A percentile compares a stretch with the other conserved stretches of the same genome.
These are phyloP conservation scores for Drosophila robusta DNA, from an alignment of 2,888 invertebrate species.

Conservation along the genomic window DNA sequence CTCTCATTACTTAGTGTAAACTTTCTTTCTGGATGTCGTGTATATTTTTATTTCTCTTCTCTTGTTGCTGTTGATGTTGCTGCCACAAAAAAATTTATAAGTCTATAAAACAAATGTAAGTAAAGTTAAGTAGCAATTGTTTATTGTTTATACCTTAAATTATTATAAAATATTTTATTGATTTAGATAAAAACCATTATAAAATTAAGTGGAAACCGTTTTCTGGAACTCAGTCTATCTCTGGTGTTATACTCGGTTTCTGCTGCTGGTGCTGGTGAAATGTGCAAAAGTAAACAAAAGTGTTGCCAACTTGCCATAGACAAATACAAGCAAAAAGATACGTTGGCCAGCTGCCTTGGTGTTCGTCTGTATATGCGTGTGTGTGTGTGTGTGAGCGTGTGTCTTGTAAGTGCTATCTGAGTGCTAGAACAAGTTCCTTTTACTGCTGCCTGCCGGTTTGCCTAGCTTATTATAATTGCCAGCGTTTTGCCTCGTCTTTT, in stretches of 20 bases:
- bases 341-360: conserved; percentile 37
- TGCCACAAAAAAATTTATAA: too few species aligned
- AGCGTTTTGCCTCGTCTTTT: conserved; percentile 54
- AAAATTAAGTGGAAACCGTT: background rate
- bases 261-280: conserved; percentile 54
- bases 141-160: too few species aligned
- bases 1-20: too few species aligned
- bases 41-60: too few species aligned
- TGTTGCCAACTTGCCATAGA: conserved; percentile 74
- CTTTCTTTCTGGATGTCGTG: too few species aligned
- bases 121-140: too few species aligned
- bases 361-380: background rate
- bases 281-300: conserved; percentile 80
- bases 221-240: conserved; percentile 27
- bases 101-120: too few species aligned
- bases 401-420: conserved; percentile 48
- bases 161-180: too few species aligned
- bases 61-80: too few species aligned
- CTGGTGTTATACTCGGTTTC: conserved; percentile 13
- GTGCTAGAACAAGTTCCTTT: conserved; percentile 63
- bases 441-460: conserved; percentile 50
- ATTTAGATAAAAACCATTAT: too few species aligned
- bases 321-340: conserved; percentile 62
- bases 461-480: conserved; percentile 76
- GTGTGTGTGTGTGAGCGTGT: background rate